Evolutionary conservation across 2,888 invertebrate species (phyloP).

Genomic region (Acrobasis repandana): DNA sequence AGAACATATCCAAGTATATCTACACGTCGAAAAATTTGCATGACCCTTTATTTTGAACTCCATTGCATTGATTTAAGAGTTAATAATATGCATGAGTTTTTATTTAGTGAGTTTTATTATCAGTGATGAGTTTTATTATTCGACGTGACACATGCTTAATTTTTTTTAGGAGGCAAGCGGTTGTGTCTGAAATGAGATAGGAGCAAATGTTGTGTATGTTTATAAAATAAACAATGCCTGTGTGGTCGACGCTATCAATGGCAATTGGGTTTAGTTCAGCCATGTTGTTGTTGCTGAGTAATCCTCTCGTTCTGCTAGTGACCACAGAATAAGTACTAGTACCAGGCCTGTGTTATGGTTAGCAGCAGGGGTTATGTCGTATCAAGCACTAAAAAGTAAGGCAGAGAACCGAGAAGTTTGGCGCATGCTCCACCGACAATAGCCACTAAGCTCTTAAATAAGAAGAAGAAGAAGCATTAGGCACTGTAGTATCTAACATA

Average conservation of each 20-base stretch:
- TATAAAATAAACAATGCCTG: constrained; percentile 46
- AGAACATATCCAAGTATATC: constrained; percentile 20
- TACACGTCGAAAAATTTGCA: background rate
- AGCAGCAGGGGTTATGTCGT: no score
- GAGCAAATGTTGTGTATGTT: constrained; percentile 43
- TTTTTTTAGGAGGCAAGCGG: constrained; percentile 12
- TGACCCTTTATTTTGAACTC: background rate
- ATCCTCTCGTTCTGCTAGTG: background rate
- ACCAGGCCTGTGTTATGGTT: no score
- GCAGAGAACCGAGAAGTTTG: no score
- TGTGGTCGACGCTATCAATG: constrained; percentile 37
- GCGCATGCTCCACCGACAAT: no score
- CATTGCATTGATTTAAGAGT: background rate
- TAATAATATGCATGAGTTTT: background rate
- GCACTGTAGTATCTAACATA: no score
- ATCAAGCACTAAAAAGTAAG: no score
- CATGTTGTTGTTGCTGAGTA: background rate
- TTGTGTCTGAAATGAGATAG: constrained; percentile 37
- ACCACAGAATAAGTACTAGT: background rate
- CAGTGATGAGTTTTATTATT: no score
- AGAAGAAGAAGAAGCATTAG: no score
- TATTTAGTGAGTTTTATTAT: no score
- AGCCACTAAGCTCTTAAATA: no score
- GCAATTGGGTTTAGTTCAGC: constrained; percentile 2
- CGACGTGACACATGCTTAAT: background rate